A percentile compares a stretch with the other conserved stretches of the same genome.
These are phyloP conservation scores for Nephrotoma guestfalica DNA, from an alignment of 2,888 invertebrate species.

Conservation along the genomic window DNA sequence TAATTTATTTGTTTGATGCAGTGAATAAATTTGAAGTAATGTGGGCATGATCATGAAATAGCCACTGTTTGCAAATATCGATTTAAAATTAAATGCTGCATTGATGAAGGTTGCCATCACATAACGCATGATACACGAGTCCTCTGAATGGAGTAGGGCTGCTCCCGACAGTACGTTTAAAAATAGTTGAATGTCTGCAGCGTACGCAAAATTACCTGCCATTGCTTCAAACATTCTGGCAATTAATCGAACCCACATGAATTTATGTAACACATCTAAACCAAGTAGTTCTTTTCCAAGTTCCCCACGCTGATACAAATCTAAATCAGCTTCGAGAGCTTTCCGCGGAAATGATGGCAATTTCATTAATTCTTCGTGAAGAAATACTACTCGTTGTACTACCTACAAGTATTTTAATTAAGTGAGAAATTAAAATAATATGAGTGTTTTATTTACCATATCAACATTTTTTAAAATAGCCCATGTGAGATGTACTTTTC, in stretches of 20 bases:
- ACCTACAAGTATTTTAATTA: constrained; percentile 39
- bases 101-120: constrained; percentile 97
- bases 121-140: constrained; percentile 85
- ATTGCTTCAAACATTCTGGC: constrained; percentile 95
- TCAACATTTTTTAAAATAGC: constrained; percentile 84
- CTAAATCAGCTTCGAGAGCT: constrained; percentile 91
- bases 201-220: constrained; percentile 94
- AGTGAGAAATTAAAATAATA: neutral
- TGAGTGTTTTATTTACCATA: constrained; percentile 41
- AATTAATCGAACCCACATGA: constrained; percentile 95
- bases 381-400: constrained; percentile 92
- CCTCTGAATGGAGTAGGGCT: constrained; percentile 91
- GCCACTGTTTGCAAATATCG: constrained; percentile 94
- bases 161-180: constrained; percentile 96
- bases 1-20: constrained; percentile 92
- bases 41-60: constrained; percentile 97
- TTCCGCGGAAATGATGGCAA: constrained; percentile 96
- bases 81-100: constrained; percentile 95
- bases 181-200: constrained; percentile 93
- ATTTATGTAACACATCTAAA: constrained; percentile 93
- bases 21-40: constrained; percentile 87
- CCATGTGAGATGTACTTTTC: constrained; percentile 86
- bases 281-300: constrained; percentile 83
- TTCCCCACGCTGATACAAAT: constrained; percentile 77
- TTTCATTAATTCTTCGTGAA: constrained; percentile 98